These are phyloP conservation scores for Nasonovia ribisnigri DNA, from an alignment of 2,888 invertebrate genomes.

Conservation along the genomic window DNA sequence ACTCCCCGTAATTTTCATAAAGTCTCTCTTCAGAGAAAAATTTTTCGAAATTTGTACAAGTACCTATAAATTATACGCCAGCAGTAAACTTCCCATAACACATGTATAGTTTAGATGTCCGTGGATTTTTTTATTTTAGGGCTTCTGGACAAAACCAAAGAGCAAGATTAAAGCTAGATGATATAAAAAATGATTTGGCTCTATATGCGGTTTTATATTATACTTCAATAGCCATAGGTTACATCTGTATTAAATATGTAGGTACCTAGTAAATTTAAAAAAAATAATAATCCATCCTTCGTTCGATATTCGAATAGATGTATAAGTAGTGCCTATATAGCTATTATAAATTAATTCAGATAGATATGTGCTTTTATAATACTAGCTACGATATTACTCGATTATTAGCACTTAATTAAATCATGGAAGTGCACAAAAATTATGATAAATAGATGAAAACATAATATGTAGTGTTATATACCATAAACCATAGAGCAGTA, in stretches of 20 bases:
- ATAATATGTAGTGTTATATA: neutral
- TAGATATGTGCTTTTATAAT: neutral
- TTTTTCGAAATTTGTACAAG: neutral
- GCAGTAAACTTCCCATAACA: neutral
- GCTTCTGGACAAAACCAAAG: neutral
- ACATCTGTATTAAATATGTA: neutral
- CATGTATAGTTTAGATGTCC: neutral
- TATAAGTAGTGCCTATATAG: neutral
- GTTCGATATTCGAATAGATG: neutral
- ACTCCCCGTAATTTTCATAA: neutral
- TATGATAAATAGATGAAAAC: neutral
- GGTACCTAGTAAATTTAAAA: neutral
- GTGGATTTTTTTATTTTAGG: neutral
- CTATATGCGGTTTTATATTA: neutral
- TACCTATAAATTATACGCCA: neutral
- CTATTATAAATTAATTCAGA: neutral
- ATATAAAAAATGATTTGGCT: neutral
- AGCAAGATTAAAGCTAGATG: neutral
- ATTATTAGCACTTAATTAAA: neutral
- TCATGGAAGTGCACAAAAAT: neutral
- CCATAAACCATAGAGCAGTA: neutral
- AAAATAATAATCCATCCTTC: neutral
- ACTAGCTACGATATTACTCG: neutral
- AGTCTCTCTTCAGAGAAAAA: neutral
- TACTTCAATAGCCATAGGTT: neutral